Evolutionary conservation across 2,113 vertebrate species (phyloP).

Genomic region (Spheniscus mendiculus): DNA sequence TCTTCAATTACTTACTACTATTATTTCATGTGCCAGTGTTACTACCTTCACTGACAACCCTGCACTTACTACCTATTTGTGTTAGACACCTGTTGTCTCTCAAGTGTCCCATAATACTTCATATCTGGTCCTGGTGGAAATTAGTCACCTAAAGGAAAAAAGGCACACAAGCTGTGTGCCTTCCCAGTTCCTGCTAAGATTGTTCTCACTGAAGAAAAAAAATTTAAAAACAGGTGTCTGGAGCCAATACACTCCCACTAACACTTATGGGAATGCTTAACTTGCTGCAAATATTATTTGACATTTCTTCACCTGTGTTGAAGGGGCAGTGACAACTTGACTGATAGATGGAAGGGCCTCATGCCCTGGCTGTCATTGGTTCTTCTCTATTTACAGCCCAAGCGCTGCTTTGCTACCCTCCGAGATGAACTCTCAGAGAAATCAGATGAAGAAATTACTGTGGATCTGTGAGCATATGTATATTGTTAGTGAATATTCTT

Average conservation of each 20-base stretch:
- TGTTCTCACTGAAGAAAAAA: neutral
- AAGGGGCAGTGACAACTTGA: neutral
- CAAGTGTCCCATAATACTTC: neutral
- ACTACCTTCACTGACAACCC: neutral
- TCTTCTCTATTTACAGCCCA: neutral
- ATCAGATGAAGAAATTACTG: neutral
- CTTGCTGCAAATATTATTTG: constrained; percentile 11
- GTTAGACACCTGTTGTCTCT: neutral
- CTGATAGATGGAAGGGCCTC: neutral
- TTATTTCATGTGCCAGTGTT: neutral
- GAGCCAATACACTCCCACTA: neutral
- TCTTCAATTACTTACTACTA: neutral
- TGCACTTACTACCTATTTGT: neutral
- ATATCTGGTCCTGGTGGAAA: neutral
- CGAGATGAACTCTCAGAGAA: neutral
- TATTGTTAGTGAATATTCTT: neutral
- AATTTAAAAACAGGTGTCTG: neutral
- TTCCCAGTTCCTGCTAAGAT: neutral
- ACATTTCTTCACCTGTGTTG: neutral
- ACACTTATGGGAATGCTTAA: neutral
- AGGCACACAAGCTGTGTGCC: neutral
- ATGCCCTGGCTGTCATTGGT: neutral
- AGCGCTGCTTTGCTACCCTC: neutral
- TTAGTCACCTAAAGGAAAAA: neutral
- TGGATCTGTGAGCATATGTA: neutral